A percentile compares a stretch with the other conserved stretches of the same genome.
Evolutionary conservation across 2,888 invertebrate species (phyloP).

Genomic region (Galerucella nymphaeae): DNA sequence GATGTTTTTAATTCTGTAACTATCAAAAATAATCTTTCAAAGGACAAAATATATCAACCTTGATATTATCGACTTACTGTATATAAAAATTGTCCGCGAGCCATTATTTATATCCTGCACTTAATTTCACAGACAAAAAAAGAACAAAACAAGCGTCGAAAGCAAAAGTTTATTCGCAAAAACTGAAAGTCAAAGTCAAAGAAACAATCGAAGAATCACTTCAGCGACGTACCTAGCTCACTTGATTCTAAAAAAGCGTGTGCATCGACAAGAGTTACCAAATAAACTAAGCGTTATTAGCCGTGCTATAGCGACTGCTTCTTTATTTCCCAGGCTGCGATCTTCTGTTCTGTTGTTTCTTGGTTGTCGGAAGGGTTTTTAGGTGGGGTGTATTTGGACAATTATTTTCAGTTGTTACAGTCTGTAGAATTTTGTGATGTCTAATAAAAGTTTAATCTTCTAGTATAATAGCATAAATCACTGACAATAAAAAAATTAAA

Average conservation of each 20-base stretch:
- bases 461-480: background rate
- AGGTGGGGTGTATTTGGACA: slow-evolving; percentile 36
- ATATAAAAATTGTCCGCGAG: slow-evolving; percentile 14
- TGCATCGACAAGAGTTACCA: slow-evolving; percentile 61
- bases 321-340: slow-evolving; percentile 59
- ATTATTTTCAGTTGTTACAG: background rate
- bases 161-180: slow-evolving; percentile 13
- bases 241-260: slow-evolving; percentile 57
- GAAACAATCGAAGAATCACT: slow-evolving; percentile 27
- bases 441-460: background rate
- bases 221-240: slow-evolving; percentile 38
- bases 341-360: slow-evolving; percentile 48
- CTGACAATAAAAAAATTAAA: background rate
- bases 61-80: slow-evolving; percentile 6
- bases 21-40: too few relatives aligned
- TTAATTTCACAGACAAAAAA: slow-evolving; percentile 4
- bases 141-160: background rate
- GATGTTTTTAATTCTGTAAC: too few relatives aligned
- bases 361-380: slow-evolving; percentile 40
- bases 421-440: background rate
- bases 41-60: too few relatives aligned
- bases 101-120: slow-evolving; percentile 14
- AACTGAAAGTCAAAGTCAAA: slow-evolving; percentile 21
- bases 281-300: slow-evolving; percentile 61
- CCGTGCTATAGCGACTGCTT: slow-evolving; percentile 54